Evolutionary conservation across 2,113 vertebrate genomes (phyloP).

Genomic region (Xiphias gladius): DNA sequence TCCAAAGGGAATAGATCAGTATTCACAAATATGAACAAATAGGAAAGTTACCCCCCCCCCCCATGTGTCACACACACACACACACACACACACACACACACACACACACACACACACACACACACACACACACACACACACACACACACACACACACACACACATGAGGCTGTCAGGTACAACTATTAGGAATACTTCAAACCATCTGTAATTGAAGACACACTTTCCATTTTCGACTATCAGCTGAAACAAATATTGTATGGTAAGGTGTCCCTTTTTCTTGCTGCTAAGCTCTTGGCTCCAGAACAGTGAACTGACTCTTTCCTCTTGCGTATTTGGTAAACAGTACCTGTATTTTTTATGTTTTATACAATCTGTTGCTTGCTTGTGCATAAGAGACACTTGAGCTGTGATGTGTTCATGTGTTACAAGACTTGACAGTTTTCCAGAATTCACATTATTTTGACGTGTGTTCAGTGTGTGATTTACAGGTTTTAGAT

Average conservation of each 20-base stretch:
- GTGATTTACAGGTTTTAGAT: neutral
- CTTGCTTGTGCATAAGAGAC: constrained; percentile 14
- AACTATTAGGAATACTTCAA: neutral
- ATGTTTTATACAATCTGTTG: neutral
- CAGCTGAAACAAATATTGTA: neutral
- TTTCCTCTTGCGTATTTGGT: constrained; percentile 11
- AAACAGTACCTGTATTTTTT: constrained; percentile 4
- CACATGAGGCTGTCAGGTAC: neutral
- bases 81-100: neutral
- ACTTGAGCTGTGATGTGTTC: constrained; percentile 11
- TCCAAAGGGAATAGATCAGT: no score
- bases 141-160: neutral
- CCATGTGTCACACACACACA: no score
- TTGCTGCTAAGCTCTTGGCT: neutral
- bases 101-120: no score
- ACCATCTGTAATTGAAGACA: neutral
- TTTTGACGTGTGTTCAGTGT: neutral
- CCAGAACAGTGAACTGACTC: neutral
- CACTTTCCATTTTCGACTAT: neutral
- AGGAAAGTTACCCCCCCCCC: no score
- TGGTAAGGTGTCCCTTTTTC: neutral
- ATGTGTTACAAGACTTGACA: constrained; percentile 15
- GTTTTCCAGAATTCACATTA: constrained; percentile 4
- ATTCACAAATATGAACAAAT: neutral
- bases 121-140: no score